Base-by-base conservation (phyloP, 2,888 invertebrate species). In the Calameuta filiformis region DNA sequence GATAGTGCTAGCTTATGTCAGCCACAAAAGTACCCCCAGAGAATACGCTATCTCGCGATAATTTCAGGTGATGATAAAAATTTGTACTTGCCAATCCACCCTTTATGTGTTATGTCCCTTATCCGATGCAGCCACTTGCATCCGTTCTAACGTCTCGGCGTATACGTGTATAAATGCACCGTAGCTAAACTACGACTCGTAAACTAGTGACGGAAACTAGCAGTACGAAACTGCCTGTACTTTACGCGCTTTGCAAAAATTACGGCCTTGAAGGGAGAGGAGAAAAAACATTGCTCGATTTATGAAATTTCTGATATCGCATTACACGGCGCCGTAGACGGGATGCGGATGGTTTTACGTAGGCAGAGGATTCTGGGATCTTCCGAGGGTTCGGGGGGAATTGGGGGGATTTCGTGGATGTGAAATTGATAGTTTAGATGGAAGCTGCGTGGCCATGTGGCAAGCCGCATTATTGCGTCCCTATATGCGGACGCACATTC, bases 401-500 rank as follows among this genome's bases (percentile, higher is more conserved):
- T 3, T 3, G 33, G 33, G 33, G 33, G 4, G 33, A 33, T 56
- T 40, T 56, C 56, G 23, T 23, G 56, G 56, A 56, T 56, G 56
- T 23, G 56, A 56, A 56, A 56, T 56, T 56, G 23, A 56, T 56
- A 56, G 56, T 56, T 23, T 23, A 6, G 56, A 23, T 56, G 56
- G 56, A 56, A 56, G 56, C 56, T 80, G 77, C 79, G 82, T 80
- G 84, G 84, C 85, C 86, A 84, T 87, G 87, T 86, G 88, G 88
- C 86, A 75, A 82, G 83, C 83, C 82, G 79, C 87, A 89, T 89
- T 89, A 89, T 83, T 86, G 81, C 82, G 83, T 76, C 82, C 87
- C 87, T 90, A 87, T 89, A 89, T 87, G 85, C 85, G 81, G 84
- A 56, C 56, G 84, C 89, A 89, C 89, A 90, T 88, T 88, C 88